Conservation (phyloP, 1,140 invertebrate species). For the Steinernema khuongi region DNA sequence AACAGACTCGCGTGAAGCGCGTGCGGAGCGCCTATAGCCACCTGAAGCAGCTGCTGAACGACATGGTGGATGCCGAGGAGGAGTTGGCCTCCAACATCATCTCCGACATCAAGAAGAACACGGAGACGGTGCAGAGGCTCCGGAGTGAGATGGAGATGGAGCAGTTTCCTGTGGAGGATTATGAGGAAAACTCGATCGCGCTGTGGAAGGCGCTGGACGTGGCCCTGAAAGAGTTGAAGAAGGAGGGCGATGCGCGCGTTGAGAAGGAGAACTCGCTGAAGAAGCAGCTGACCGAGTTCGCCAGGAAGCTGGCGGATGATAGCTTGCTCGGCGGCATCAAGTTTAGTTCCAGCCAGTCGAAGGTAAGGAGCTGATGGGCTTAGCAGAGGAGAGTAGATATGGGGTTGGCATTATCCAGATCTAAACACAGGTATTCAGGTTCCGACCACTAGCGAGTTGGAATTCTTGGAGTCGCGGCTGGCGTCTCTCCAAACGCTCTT, state of each 20-base stretch:
- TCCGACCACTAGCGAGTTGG: neutral
- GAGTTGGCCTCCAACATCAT: neutral
- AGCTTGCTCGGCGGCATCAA: neutral
- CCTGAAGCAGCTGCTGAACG: neutral
- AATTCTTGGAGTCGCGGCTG: neutral
- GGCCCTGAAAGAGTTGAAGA: neutral
- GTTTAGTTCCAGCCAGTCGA: neutral
- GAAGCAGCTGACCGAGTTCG: neutral
- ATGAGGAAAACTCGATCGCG: neutral
- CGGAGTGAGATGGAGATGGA: neutral
- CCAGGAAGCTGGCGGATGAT: neutral
- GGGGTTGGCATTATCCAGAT: neutral
- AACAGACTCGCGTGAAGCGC: neutral
- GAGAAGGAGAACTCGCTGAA: neutral
- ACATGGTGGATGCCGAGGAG: conserved; percentile 2
- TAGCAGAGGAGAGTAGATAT: too few species aligned
- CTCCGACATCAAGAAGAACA: conserved; percentile 1
- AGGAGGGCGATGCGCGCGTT: neutral
- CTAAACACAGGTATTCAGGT: neutral
- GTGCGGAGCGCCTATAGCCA: neutral
- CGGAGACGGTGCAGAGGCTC: neutral
- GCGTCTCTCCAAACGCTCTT: neutral
- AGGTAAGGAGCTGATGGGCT: neutral
- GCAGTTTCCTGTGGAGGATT: neutral
- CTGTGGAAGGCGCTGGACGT: neutral